A percentile compares a stretch with the other conserved stretches of the same genome.
Conservation (phyloP, 1,140 invertebrate species). For the Camponotus pennsylvanicus region DNA sequence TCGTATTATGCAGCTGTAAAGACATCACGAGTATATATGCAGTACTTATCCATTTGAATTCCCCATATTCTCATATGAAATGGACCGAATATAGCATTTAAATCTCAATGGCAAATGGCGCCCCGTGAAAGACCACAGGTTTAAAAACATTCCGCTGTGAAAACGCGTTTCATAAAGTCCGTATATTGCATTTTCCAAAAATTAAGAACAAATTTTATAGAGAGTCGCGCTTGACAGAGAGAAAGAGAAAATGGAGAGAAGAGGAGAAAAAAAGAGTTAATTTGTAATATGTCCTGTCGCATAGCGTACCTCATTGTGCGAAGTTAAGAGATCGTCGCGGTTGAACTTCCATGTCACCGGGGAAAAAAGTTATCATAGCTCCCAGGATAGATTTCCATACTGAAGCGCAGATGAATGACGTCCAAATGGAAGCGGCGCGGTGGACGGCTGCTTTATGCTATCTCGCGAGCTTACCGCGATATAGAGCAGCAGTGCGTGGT, state of each 20-base stretch:
- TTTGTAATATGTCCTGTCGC: constrained; percentile 34
- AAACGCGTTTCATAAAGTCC: constrained; percentile 3
- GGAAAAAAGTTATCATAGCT: constrained; percentile 50
- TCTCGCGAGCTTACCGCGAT: constrained; percentile 38
- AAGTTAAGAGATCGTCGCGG: constrained; percentile 39
- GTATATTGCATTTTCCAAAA: constrained; percentile 18
- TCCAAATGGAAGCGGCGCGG: constrained; percentile 34
- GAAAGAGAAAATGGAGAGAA: too few species aligned
- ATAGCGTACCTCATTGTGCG: constrained; percentile 1
- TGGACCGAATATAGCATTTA: constrained; percentile 9
- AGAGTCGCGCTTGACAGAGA: background rate
- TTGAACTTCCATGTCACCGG: constrained; percentile 32
- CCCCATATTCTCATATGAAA: background rate
- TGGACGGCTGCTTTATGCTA: constrained; percentile 10
- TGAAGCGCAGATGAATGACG: constrained; percentile 57
- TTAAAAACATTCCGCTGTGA: constrained; percentile 7
- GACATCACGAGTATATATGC: background rate
- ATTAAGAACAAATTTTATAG: background rate
- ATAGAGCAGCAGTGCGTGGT: constrained; percentile 52
- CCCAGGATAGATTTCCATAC: constrained; percentile 57
- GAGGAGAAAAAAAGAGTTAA: constrained; percentile 8
- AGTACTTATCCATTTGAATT: constrained; percentile 30
- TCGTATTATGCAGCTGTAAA: background rate
- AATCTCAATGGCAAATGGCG: constrained; percentile 15
- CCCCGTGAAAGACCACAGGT: background rate